Percentiles rank a stretch among this genome's conserved stretches.
phyloP scores from a whole-genome alignment of 2,113 vertebrate species.

The Elgaria multicarinata region DNA sequence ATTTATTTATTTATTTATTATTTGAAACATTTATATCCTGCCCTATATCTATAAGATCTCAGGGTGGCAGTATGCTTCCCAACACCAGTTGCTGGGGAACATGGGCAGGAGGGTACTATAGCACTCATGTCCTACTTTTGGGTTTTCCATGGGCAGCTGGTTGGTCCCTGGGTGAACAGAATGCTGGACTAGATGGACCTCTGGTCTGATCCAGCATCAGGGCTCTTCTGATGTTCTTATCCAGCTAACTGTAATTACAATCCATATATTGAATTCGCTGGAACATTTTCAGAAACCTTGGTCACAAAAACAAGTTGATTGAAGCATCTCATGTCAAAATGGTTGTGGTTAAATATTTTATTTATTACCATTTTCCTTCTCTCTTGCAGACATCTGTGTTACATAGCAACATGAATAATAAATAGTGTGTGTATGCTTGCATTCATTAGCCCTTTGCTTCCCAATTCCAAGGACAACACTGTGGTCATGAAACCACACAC shows the following conservation, averaged over 20 bases:
- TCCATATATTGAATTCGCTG: not conserved
- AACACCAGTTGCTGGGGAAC: too few species aligned
- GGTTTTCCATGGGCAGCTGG: too few species aligned
- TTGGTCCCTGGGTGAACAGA: too few species aligned
- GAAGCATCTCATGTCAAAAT: not conserved
- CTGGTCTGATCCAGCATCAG: too few species aligned
- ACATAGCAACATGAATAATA: constrained; percentile 26
- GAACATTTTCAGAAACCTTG: not conserved
- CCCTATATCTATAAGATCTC: too few species aligned
- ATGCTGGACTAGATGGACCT: too few species aligned
- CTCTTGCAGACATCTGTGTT: constrained; percentile 14
- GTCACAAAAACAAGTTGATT: not conserved
- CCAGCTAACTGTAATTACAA: not conserved
- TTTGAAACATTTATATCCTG: too few species aligned
- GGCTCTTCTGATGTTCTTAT: too few species aligned
- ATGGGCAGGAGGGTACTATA: too few species aligned
- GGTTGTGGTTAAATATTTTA: not conserved
- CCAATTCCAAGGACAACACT: not conserved
- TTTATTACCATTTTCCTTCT: not conserved
- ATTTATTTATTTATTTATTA: too few species aligned
- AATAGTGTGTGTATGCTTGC: not conserved
- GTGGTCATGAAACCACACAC: constrained; percentile 1
- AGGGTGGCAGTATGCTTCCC: too few species aligned
- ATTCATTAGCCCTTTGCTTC: not conserved
- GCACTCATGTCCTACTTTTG: too few species aligned